A percentile compares a stretch with the other conserved stretches of the same genome.
Evolutionary conservation across 2,797 vertebrate genomes (phyloP).

Genomic region (Caiman crocodilus): DNA sequence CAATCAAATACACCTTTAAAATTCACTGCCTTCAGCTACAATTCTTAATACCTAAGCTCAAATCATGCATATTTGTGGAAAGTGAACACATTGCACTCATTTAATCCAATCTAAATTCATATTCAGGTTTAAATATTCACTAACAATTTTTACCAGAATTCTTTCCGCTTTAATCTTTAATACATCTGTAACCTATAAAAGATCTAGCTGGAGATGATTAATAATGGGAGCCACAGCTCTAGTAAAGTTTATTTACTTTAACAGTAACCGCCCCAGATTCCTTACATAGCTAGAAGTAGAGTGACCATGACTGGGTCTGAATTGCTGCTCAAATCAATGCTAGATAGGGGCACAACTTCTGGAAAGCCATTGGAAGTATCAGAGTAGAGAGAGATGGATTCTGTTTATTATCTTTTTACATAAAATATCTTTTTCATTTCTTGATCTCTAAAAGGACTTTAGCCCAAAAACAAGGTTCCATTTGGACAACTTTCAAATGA

Average conservation of each 20-base stretch:
- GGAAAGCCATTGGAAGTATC: neutral
- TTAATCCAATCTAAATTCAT: neutral
- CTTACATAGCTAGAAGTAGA: neutral
- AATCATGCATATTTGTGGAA: neutral
- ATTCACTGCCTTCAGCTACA: neutral
- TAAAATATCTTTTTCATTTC: neutral
- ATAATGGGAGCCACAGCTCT: neutral
- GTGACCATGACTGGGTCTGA: fast-evolving
- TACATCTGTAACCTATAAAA: neutral
- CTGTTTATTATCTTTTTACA: neutral
- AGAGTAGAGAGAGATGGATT: neutral
- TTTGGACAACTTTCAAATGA: neutral
- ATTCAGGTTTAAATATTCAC: neutral
- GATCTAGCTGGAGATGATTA: neutral
- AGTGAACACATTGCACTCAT: neutral
- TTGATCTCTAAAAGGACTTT: neutral
- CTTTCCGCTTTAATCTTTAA: neutral
- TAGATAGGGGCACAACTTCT: neutral
- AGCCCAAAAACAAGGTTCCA: neutral
- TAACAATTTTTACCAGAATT: neutral
- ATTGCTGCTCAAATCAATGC: neutral
- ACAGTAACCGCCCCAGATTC: neutral
- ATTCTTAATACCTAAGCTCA: neutral
- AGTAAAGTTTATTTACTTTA: neutral
- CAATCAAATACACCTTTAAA: neutral